These are phyloP conservation scores for Pollenia labialis DNA, from an alignment of 2,888 invertebrate species.

Conservation along the genomic window DNA sequence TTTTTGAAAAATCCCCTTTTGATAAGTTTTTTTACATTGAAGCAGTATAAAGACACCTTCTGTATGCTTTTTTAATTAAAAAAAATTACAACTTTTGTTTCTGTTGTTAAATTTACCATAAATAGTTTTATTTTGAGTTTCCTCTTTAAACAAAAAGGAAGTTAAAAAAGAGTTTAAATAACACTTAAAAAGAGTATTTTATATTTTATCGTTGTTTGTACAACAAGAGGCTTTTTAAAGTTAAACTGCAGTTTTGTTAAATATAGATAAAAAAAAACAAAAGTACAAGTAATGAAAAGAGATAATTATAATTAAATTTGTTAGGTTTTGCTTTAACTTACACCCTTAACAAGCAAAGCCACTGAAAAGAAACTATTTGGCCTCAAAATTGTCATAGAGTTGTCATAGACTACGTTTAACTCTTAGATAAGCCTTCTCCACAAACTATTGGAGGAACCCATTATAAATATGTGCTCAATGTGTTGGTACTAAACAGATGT, in stretches of 20 bases:
- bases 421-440: no score
- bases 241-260: background rate
- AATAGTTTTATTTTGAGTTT: conserved; percentile 45
- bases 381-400: no score
- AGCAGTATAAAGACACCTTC: conserved; percentile 24
- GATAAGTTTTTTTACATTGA: background rate
- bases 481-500: no score
- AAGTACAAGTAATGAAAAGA: background rate
- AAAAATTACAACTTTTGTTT: conserved; percentile 22
- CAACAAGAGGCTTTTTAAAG: background rate
- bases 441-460: no score
- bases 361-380: no score
- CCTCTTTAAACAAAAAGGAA: background rate
- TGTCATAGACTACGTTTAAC: no score
- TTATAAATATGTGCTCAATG: no score
- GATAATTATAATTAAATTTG: background rate
- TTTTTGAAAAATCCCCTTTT: background rate
- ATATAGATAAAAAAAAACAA: background rate
- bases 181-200: conserved; percentile 36
- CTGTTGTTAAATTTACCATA: conserved; percentile 56
- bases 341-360: no score
- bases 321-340: no score
- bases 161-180: conserved; percentile 40
- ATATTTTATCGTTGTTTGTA: background rate
- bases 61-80: conserved; percentile 52